phyloP scores from a whole-genome alignment of 2,888 invertebrate species.

The Dryadula phaetusa region DNA sequence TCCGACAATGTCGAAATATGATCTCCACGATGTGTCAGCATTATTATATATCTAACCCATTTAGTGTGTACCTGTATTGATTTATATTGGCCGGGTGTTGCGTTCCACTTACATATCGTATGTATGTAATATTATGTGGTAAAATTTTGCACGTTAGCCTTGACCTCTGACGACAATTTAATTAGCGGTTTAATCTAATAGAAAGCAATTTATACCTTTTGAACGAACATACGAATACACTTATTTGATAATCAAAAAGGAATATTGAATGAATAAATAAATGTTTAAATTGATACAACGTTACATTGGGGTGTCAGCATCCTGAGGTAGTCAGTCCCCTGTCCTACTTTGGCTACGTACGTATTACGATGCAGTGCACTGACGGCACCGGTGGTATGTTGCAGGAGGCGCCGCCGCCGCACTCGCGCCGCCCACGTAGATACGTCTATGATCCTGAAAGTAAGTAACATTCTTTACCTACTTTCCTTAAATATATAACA shows the following conservation, averaged over 20 bases:
- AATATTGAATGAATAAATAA: too few relatives aligned
- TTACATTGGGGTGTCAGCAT: too few relatives aligned
- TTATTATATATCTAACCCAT: background rate
- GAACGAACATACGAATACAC: background rate
- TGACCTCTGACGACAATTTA: conserved; percentile 29
- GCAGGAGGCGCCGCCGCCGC: conserved; percentile 52
- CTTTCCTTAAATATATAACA: too few relatives aligned
- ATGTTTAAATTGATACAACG: too few relatives aligned
- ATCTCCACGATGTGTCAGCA: too few relatives aligned
- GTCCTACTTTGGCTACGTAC: too few relatives aligned
- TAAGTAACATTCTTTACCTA: too few relatives aligned
- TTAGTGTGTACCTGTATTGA: conserved; percentile 14
- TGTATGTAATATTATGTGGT: background rate
- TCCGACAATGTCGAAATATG: background rate
- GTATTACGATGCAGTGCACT: background rate
- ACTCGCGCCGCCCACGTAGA: conserved; percentile 60
- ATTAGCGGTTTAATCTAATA: conserved; percentile 20
- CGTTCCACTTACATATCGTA: background rate
- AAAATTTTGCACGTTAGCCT: conserved; percentile 9
- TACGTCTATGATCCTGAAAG: conserved; percentile 74
- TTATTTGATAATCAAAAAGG: background rate
- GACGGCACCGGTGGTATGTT: conserved; percentile 27
- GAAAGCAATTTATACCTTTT: background rate
- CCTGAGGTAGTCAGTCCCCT: too few relatives aligned
- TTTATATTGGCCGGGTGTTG: background rate